phyloP scores from a whole-genome alignment of 2,888 invertebrate genomes.

The Caenorhabditis virilis region DNA sequence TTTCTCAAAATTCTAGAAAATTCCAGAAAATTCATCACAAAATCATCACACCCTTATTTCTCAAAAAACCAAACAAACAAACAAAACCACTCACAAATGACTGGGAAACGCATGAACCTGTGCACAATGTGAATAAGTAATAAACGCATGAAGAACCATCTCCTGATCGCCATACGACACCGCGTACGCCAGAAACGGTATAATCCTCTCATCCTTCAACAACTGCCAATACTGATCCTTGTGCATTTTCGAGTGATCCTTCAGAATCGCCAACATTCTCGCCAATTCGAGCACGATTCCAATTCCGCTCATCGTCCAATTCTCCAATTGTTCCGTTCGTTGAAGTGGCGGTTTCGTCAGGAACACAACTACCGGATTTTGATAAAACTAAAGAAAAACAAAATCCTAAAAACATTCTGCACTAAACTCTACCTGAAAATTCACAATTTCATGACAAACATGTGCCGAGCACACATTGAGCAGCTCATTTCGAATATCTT shows the following conservation, averaged over 20 bases:
- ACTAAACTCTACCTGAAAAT: too few relatives aligned
- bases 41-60: too few relatives aligned
- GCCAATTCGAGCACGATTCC: constrained; percentile 58
- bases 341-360: constrained; percentile 42
- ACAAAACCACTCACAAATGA: constrained; percentile 55
- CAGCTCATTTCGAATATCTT: constrained; percentile 51
- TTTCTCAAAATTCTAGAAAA: too few relatives aligned
- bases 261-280: constrained; percentile 56
- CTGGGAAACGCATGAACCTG: constrained; percentile 69
- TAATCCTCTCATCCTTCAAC: constrained; percentile 69
- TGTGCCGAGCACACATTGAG: constrained; percentile 45
- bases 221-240: constrained; percentile 67
- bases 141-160: constrained; percentile 68
- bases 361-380: constrained; percentile 50
- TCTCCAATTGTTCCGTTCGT: constrained; percentile 40
- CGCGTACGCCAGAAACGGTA: constrained; percentile 70
- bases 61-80: too few relatives aligned
- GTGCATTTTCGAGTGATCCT: constrained; percentile 64
- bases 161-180: constrained; percentile 67
- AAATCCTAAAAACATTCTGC: too few relatives aligned
- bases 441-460: constrained; percentile 57
- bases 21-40: not conserved
- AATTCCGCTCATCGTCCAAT: constrained; percentile 60
- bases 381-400: too few relatives aligned
- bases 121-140: constrained; percentile 68